Conservation (phyloP, 23 tunicate genomes). For the Trididemnum miniatum region DNA sequence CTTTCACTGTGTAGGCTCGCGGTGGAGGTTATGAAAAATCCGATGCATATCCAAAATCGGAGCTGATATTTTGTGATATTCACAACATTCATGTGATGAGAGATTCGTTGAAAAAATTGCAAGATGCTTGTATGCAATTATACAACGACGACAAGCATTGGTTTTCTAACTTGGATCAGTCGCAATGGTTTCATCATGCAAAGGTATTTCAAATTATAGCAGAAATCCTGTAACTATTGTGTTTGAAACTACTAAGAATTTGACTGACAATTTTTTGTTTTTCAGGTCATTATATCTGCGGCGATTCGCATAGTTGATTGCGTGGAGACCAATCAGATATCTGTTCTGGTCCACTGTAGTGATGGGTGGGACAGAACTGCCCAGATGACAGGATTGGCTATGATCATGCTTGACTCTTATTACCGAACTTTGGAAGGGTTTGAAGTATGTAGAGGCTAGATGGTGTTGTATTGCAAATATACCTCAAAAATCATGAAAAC, state of each 20-base stretch:
- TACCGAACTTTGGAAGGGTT: slow-evolving; percentile 89
- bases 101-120: slow-evolving; percentile 79
- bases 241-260: too few species aligned
- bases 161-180: slow-evolving; percentile 70
- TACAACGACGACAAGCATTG: slow-evolving; percentile 70
- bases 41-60: slow-evolving; percentile 65
- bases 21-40: slow-evolving; percentile 92
- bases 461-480: too few species aligned
- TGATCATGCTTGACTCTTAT: slow-evolving; percentile 91
- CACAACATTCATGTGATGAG: slow-evolving; percentile 97
- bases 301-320: slow-evolving; percentile 76
- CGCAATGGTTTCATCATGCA: slow-evolving; percentile 91
- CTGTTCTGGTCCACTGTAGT: slow-evolving; percentile 87
- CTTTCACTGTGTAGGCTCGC: slow-evolving; percentile 53
- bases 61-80: slow-evolving; percentile 82
- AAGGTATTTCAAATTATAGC: slow-evolving; percentile 54
- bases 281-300: slow-evolving; percentile 57
- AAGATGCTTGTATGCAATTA: slow-evolving; percentile 55
- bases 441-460: slow-evolving; percentile 33
- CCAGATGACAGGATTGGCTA: slow-evolving; percentile 68
- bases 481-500: too few species aligned
- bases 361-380: slow-evolving; percentile 99
- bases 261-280: background rate
- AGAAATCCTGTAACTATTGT: too few species aligned
- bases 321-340: slow-evolving; percentile 67